phyloP scores from a whole-genome alignment of 1,140 invertebrate genomes.

The Drosophila setifemur region DNA sequence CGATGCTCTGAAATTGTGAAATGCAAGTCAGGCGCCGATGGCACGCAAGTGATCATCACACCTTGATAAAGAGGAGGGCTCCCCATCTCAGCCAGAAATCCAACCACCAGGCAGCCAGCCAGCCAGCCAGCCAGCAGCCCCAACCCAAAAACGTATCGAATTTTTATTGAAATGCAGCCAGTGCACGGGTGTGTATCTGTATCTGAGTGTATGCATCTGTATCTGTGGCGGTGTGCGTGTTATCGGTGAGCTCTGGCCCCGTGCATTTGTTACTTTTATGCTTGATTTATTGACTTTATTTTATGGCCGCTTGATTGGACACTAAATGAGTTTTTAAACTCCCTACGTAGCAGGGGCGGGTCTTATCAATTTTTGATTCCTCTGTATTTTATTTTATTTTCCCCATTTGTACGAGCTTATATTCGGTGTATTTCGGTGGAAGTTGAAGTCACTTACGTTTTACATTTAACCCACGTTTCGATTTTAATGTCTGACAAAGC shows the following conservation, averaged over 20 bases:
- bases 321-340: constrained; percentile 81
- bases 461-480: constrained; percentile 66
- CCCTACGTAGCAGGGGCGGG: constrained; percentile 71
- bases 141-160: constrained; percentile 66
- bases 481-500: constrained; percentile 67
- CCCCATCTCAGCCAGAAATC: constrained; percentile 9
- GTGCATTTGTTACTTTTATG: constrained; percentile 79
- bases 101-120: background rate
- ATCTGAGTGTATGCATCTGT: constrained; percentile 12
- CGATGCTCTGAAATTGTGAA: constrained; percentile 38
- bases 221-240: constrained; percentile 48
- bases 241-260: constrained; percentile 69
- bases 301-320: constrained; percentile 79
- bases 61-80: constrained; percentile 63
- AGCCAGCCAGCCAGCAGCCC: background rate
- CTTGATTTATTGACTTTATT: constrained; percentile 80
- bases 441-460: constrained; percentile 66
- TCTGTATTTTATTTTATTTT: constrained; percentile 6
- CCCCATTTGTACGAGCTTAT: background rate
- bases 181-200: constrained; percentile 15
- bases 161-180: constrained; percentile 75
- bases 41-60: constrained; percentile 80
- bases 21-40: constrained; percentile 79
- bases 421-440: constrained; percentile 37
- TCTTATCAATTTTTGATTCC: constrained; percentile 66